Percentiles rank a stretch among this genome's conserved stretches.
Conservation (phyloP, 2,113 vertebrate species). For the Trachemys scripta region DNA sequence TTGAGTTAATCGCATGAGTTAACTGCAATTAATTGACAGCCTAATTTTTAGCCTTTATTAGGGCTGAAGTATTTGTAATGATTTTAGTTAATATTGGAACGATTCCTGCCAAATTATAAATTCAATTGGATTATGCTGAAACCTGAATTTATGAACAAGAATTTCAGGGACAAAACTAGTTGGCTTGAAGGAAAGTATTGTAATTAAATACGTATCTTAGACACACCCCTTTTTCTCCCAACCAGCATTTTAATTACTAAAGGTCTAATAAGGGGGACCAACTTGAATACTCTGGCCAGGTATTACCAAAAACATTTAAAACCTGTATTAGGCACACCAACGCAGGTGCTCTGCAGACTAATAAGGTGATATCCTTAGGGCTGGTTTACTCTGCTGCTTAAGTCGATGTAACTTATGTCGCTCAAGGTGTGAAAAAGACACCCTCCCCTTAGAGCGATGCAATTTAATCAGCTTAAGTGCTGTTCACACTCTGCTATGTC, state of each 20-base stretch:
- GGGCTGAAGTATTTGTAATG: background rate
- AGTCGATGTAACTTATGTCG: too few species aligned
- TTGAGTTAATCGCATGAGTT: too few species aligned
- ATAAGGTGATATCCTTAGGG: background rate
- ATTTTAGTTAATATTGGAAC: background rate
- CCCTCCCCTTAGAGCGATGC: rapidly evolving
- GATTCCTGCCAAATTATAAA: background rate
- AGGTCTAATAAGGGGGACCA: background rate
- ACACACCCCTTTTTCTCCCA: background rate
- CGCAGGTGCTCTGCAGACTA: background rate
- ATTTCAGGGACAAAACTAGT: background rate
- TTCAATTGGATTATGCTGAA: background rate
- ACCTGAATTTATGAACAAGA: background rate
- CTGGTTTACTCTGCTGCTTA: too few species aligned
- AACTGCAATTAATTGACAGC: too few species aligned
- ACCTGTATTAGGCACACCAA: background rate
- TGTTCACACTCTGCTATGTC: too few species aligned
- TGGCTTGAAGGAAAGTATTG: background rate
- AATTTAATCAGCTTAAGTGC: too few species aligned
- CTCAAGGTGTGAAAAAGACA: too few species aligned
- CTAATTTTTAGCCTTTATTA: background rate
- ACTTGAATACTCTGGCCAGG: background rate
- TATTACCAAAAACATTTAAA: background rate
- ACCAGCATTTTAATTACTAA: background rate
- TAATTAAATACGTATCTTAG: background rate